Base-by-base conservation (phyloP, 53 echinoderm and acorn worm genomes). In the Temnopleurus reevesii region DNA sequence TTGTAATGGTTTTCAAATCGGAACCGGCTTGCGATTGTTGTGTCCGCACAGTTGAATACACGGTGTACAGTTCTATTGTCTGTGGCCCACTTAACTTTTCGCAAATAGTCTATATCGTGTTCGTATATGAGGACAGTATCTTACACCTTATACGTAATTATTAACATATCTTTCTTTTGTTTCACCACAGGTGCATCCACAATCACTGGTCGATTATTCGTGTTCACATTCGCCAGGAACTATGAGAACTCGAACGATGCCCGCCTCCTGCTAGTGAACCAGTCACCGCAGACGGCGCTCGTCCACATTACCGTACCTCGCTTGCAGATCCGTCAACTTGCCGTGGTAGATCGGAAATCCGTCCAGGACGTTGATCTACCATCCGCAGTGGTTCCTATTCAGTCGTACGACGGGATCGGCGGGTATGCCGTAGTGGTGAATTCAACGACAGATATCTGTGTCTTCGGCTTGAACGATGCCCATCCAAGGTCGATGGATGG, bases 401-500 rank as follows among this genome's bases (percentile, higher is more conserved):
- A 59, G 10, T 81, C 89, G 9, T 90, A 90, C 4, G 83, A 85
- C 26, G 89, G 77, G 15, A 45, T 58, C 34, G 71, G 86, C 1
- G 90, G 83, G 9, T 55, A 61, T 44, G 91, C 85, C 8, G 81
- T 94, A 49, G 45, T 88, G 0, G 88, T 94, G 43, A 57, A 58
- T 12, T 90, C 94, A 18, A 83, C 92, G 25, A 76, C 58, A 46
- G 83, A 89, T 23, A 86, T 94, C 18, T 76, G 85, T 15, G 87
- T 94, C 10, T 86, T 71, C 29, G 94, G 86, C 13, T 55, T 91
- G 66, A 94, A 94, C 76, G 94, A 94, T 47, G 94, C 89, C 13
- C 92, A 94, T 76, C 90, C 91, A 4, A 64, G 90, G 19, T 94
- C 94, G 12, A 94, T 94, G 94, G 95, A 95, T 36, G 95, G 93